A percentile compares a stretch with the other conserved stretches of the same genome.
These are phyloP conservation scores for Phaenicophaeus curvirostris DNA, from an alignment of 2,797 vertebrate genomes.

Conservation along the genomic window DNA sequence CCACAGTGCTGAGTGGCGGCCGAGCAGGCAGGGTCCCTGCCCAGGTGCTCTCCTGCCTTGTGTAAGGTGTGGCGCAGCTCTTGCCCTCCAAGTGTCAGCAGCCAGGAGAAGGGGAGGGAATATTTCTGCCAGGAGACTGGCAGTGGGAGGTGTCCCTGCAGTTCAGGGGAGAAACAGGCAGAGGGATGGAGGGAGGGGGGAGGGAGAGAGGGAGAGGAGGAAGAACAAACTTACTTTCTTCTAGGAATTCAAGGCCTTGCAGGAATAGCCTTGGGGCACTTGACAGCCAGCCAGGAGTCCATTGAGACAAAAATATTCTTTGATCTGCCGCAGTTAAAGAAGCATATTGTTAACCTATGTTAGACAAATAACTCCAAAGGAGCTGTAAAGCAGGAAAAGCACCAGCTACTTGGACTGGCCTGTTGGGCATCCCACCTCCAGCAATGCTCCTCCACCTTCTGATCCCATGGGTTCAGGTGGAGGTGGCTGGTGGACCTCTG, in stretches of 20 bases:
- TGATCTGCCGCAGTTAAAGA: constrained; percentile 72
- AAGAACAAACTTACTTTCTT: constrained; percentile 46
- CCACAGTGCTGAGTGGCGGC: not conserved
- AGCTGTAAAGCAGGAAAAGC: constrained; percentile 47
- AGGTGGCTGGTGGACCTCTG: not conserved
- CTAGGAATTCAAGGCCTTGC: constrained; percentile 23
- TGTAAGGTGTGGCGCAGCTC: not conserved
- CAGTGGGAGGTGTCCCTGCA: not conserved
- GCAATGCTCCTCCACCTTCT: not conserved
- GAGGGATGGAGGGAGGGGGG: not conserved
- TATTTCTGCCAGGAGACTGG: not conserved
- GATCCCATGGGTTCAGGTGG: not conserved
- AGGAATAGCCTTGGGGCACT: constrained; percentile 56
- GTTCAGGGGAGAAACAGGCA: not conserved
- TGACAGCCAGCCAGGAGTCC: constrained; percentile 67
- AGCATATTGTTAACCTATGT: constrained; percentile 76
- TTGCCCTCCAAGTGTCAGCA: not conserved
- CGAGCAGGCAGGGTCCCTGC: not conserved
- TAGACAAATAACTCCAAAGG: constrained; percentile 58
- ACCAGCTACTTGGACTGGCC: not conserved
- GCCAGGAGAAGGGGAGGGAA: not conserved
- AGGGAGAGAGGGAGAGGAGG: not conserved
- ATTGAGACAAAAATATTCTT: constrained; percentile 71
- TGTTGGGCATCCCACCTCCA: not conserved
- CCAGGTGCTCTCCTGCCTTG: not conserved